These are phyloP conservation scores for Dicyrtomina minuta DNA, from an alignment of 2,888 invertebrate species.

Conservation along the genomic window DNA sequence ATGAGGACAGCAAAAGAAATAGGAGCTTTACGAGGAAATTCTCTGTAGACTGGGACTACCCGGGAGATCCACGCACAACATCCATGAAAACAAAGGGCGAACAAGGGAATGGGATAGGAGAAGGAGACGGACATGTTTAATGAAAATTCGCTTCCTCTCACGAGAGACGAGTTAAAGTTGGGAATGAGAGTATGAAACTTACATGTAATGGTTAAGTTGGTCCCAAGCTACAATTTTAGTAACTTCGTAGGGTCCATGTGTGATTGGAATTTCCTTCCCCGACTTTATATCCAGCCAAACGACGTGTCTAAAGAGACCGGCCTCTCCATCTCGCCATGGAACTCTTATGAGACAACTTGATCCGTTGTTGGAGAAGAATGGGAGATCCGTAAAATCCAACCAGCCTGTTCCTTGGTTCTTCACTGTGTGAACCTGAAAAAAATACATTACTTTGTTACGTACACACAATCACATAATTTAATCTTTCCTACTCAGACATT, in stretches of 20 bases:
- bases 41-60: too few relatives aligned
- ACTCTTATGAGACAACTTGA: slow-evolving; percentile 60
- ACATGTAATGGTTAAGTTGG: slow-evolving; percentile 69
- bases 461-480: too few relatives aligned
- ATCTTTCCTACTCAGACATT: too few relatives aligned
- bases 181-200: slow-evolving; percentile 55
- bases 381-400: slow-evolving; percentile 57
- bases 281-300: slow-evolving; percentile 49
- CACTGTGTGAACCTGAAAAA: slow-evolving; percentile 53
- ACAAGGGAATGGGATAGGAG: too few relatives aligned
- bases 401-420: slow-evolving; percentile 55
- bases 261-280: slow-evolving; percentile 58
- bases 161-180: neutral
- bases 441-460: neutral
- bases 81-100: too few relatives aligned
- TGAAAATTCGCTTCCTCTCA: too few relatives aligned
- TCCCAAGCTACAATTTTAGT: slow-evolving; percentile 76
- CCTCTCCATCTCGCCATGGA: slow-evolving; percentile 62
- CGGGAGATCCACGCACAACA: too few relatives aligned
- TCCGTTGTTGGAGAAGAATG: slow-evolving; percentile 57
- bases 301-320: slow-evolving; percentile 64
- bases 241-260: slow-evolving; percentile 74
- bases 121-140: too few relatives aligned
- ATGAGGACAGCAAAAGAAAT: too few relatives aligned
- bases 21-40: too few relatives aligned